Conservation (phyloP, 30 jellyfish, hydroid and myxozoan genomes). For the Aurelia aurita region DNA sequence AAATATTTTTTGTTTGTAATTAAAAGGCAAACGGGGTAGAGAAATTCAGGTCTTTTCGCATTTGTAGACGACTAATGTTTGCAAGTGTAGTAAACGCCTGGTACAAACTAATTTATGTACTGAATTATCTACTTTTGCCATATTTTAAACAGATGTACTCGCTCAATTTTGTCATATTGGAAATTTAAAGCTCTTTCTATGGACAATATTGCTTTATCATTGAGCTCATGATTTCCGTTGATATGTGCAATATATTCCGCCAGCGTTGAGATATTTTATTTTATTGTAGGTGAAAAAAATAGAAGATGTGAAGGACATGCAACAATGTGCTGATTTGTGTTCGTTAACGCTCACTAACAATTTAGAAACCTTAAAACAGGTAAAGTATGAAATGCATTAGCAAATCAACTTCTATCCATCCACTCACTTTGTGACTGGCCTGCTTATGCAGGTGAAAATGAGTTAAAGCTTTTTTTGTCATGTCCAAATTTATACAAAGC, state of each 20-base stretch:
- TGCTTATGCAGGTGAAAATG: too few species aligned
- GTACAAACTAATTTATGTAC: not conserved
- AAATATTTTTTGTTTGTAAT: conserved; percentile 1
- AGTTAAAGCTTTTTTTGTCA: too few species aligned
- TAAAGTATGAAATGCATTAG: not conserved
- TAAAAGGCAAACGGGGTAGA: conserved; percentile 15
- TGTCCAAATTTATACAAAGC: too few species aligned
- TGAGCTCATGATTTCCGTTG: too few species aligned
- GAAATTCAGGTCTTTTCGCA: conserved; percentile 79
- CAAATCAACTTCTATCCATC: too few species aligned
- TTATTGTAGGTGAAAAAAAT: conserved; percentile 11
- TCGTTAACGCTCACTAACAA: conserved; percentile 11
- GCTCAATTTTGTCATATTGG: too few species aligned
- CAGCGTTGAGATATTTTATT: not conserved
- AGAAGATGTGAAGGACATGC: conserved; percentile 12
- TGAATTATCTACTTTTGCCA: not conserved
- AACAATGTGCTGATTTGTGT: conserved; percentile 32
- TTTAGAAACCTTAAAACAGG: conserved; percentile 38
- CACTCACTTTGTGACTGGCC: too few species aligned
- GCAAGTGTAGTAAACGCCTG: conserved; percentile 81
- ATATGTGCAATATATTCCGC: too few species aligned
- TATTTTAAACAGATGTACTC: not conserved
- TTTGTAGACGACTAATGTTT: conserved; percentile 48
- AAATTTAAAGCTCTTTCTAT: too few species aligned
- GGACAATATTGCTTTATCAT: too few species aligned